Evolutionary conservation across 1,140 invertebrate genomes (phyloP), one percentile per base, ranked within the genome.

Genomic region (Atta colombica): DNA sequence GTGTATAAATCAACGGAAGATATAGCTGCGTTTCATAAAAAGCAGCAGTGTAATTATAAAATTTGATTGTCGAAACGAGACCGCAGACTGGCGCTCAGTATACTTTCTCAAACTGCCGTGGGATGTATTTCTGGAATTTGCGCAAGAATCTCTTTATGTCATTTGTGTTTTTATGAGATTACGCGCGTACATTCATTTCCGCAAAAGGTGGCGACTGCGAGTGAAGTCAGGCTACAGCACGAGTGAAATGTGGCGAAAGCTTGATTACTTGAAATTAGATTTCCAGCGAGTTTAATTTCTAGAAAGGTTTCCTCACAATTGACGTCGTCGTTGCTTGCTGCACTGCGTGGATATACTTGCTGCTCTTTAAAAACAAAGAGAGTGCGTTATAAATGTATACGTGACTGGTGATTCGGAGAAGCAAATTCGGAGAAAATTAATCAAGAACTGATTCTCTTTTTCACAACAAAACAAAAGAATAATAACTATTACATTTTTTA

Each of bases 201-300:
- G 63, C 51, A 49, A 45, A 81, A 87, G n/a, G 25, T 18, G 21
- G 35, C 58, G 55, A 28, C 14, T 6, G 18, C 68, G 45, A n/a
- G 72, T 61, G 58, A 21, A 86, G 69, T 69, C 88, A 60, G 51
- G 28, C 51, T 39, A 60, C 63, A 72, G 68, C 69, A 68, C 87
- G 72, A 75, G 74, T 90, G 74, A 90, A 90, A 87, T 71, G 74
- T 77, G 81, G 82, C 71, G 77, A 90, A 84, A 77, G 53, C 81
- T 77, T 91, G 89, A 91, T 91, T 91, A 90, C 87, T 61, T 82
- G 72, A 51, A 91, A 91, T 91, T 91, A 91, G 87, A 91, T 91
- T 90, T 68, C 72, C 66, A 86, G 88, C 77, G 89, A 91, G 89
- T 86, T 91, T 91, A 91, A 91, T 91, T 90, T 86, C 72, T 71